Conservation (phyloP, 2,113 vertebrate genomes). For the Clupea harengus region DNA sequence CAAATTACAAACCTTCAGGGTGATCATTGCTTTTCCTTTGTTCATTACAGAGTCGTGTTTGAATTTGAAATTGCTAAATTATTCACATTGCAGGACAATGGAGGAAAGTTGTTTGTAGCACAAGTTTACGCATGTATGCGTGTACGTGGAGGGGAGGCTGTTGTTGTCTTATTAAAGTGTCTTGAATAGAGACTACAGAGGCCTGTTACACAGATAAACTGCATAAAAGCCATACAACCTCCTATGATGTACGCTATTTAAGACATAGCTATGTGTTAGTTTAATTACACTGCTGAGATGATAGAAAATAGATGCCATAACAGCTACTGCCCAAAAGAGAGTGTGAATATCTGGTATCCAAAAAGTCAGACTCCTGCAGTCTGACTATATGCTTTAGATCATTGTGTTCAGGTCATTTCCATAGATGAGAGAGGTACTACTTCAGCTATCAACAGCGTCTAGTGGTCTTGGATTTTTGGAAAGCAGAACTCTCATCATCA, state of each 20-base stretch:
- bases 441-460: too few species aligned
- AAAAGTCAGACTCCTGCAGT: too few species aligned
- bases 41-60: constrained; percentile 24
- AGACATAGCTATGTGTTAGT: too few species aligned
- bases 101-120: background rate
- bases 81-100: constrained; percentile 17
- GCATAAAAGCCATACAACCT: background rate
- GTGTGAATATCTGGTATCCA: too few species aligned
- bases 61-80: constrained; percentile 31
- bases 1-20: constrained; percentile 28
- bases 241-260: too few species aligned
- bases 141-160: background rate
- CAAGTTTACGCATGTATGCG: background rate
- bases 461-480: too few species aligned
- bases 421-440: too few species aligned
- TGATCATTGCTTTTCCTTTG: constrained; percentile 19
- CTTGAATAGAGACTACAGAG: background rate
- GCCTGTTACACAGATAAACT: constrained; percentile 22
- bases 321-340: too few species aligned
- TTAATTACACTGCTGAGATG: too few species aligned
- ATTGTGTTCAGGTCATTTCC: too few species aligned
- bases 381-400: too few species aligned
- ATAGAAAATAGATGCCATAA: too few species aligned
- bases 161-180: constrained; percentile 32
- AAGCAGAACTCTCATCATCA: background rate